Base-by-base conservation (phyloP, 1,140 invertebrate genomes). In the Macrobrachium nipponense region DNA sequence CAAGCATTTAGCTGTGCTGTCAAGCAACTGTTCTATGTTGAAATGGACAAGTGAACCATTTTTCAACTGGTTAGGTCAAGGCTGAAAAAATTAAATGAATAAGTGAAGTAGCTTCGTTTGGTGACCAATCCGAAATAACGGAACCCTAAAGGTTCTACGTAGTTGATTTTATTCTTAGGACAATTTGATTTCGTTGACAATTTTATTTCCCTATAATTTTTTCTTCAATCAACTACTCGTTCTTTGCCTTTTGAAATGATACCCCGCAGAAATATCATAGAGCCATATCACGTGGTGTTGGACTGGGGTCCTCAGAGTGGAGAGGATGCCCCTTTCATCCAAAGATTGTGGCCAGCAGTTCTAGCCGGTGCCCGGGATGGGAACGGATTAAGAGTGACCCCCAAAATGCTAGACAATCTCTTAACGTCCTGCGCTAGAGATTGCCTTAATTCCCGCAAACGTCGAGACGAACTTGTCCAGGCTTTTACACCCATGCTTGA, bases 401-500 rank as follows among this genome's bases (percentile, higher is more conserved):
- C 77, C 27, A 27, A 51, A 8, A 72, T 80, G 27, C 43, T 86
- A 27, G 64, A 79, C 11, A 73, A 20, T 23, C 62, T 86, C 43
- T 78, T 86, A 12, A 36, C 58, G 0, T 66, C 59, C 3, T 80
- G 77, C 44, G 83, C 83, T 51, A 72, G 83, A 17, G 83, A 86
- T 59, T 86, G 83, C 23, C 68, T 86, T 51, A 86, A 80, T 66
- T 80, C 83, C 58, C 83, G 83, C 36, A 70, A 61, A 15, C 83
- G 83, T 0, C 77, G 83, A 27, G 77, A 86, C 10, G 83, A 86
- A 68, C 36, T 86, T 27, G 76, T 73, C 2, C 66, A 20, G 20
- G 83, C 83, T 14, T 60, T 86, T 18, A 86, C 76, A 0, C 66
- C 75, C 11, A 51, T 86, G 76, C 18, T 86, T 27, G 83, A 86